These are phyloP conservation scores for Leptoclinus maculatus DNA, from an alignment of 2,797 vertebrate genomes.

Conservation along the genomic window DNA sequence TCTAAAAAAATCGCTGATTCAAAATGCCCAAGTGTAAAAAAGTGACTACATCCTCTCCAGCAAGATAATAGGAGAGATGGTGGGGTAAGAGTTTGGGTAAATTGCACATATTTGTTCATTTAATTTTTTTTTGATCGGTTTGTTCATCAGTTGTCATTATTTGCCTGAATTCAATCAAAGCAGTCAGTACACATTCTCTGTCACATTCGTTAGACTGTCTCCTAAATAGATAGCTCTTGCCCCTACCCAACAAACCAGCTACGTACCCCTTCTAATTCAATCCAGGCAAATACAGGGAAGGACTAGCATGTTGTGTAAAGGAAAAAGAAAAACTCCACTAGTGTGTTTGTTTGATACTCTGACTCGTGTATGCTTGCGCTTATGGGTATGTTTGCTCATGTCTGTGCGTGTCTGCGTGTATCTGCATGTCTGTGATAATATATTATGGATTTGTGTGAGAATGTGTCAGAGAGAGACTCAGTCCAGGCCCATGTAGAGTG, in stretches of 20 bases:
- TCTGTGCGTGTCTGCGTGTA: slow-evolving; percentile 58
- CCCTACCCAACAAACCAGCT: slow-evolving; percentile 76
- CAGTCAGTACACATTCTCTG: slow-evolving; percentile 86
- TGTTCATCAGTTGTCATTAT: slow-evolving; percentile 83
- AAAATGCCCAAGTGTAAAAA: slow-evolving; percentile 91
- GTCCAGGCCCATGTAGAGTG: slow-evolving; percentile 88
- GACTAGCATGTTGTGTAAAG: slow-evolving; percentile 87
- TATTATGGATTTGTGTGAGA: slow-evolving; percentile 76
- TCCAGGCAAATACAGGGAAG: slow-evolving; percentile 88
- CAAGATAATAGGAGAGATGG: slow-evolving; percentile 81
- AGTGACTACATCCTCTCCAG: slow-evolving; percentile 86
- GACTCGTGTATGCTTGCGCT: slow-evolving; percentile 77
- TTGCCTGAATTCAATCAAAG: slow-evolving; percentile 91
- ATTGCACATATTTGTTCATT: slow-evolving; percentile 86
- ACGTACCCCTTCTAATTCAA: slow-evolving; percentile 85
- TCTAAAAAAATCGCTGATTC: slow-evolving; percentile 89
- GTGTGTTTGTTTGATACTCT: slow-evolving; percentile 84
- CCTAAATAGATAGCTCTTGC: slow-evolving; percentile 80
- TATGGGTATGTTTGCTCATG: slow-evolving; percentile 69
- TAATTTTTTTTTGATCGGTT: slow-evolving; percentile 63
- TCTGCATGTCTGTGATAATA: slow-evolving; percentile 69
- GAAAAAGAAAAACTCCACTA: slow-evolving; percentile 86
- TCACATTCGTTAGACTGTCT: slow-evolving; percentile 88
- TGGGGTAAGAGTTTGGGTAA: slow-evolving; percentile 85
- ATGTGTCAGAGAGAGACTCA: slow-evolving; percentile 85